phyloP scores from a whole-genome alignment of 2,888 invertebrate species.

The Oegoconia quadripuncta region DNA sequence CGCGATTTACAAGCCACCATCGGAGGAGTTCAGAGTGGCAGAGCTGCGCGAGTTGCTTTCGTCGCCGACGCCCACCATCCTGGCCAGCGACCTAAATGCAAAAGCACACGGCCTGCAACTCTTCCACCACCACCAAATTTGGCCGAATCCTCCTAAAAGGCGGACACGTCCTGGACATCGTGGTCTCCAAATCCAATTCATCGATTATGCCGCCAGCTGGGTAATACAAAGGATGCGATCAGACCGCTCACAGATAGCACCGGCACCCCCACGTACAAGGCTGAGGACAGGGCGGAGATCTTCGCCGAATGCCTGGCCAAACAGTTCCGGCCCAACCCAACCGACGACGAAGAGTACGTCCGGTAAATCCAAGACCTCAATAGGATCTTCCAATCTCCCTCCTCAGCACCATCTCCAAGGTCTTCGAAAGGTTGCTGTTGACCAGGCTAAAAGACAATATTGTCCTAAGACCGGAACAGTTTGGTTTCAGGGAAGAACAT shows the following conservation, averaged over 20 bases:
- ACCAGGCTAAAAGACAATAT: not conserved
- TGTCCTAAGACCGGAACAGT: conserved; percentile 18
- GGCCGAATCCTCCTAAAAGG: too few relatives aligned
- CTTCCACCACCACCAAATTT: too few relatives aligned
- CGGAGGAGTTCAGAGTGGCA: too few relatives aligned
- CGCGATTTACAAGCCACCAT: too few relatives aligned
- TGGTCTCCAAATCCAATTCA: too few relatives aligned
- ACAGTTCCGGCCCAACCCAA: conserved; percentile 10
- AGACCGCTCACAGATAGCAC: not conserved
- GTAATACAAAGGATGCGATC: not conserved
- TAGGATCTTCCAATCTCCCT: conserved; percentile 16
- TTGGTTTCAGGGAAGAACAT: conserved; percentile 22
- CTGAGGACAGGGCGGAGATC: conserved; percentile 9
- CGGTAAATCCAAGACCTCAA: not conserved
- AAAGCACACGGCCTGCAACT: too few relatives aligned
- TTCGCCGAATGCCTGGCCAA: conserved; percentile 9
- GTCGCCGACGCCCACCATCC: too few relatives aligned
- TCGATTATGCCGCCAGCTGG: conserved; percentile 1
- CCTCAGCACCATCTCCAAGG: not conserved
- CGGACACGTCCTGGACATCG: too few relatives aligned
- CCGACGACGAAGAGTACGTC: too few relatives aligned
- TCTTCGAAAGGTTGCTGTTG: conserved; percentile 4
- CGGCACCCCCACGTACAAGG: conserved; percentile 3
- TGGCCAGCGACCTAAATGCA: too few relatives aligned
- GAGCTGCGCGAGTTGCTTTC: too few relatives aligned